These are phyloP conservation scores for Apoda limacodes DNA, from an alignment of 2,888 invertebrate genomes.

Conservation along the genomic window DNA sequence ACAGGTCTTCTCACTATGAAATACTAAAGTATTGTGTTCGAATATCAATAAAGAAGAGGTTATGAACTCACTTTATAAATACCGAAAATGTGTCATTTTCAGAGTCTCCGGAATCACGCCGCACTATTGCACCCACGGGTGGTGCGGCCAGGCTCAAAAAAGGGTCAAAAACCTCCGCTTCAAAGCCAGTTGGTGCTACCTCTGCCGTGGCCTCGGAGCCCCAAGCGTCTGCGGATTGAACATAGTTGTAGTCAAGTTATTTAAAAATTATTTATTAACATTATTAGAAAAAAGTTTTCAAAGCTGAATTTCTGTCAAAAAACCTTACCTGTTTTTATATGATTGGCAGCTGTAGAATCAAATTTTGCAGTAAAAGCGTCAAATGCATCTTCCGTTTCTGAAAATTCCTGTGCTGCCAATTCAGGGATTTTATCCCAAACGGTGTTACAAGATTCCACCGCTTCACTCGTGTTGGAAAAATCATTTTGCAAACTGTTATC, in stretches of 20 bases:
- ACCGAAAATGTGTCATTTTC: slow-evolving; percentile 85
- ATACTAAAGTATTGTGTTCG: too few relatives aligned
- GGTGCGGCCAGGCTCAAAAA: slow-evolving; percentile 86
- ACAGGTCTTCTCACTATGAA: too few relatives aligned
- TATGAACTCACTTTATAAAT: slow-evolving; percentile 76
- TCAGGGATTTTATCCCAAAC: too few relatives aligned
- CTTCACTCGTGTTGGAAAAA: too few relatives aligned
- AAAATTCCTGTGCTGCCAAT: too few relatives aligned
- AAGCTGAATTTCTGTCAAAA: not conserved
- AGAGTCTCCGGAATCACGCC: slow-evolving; percentile 81
- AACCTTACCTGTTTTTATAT: slow-evolving; percentile 38
- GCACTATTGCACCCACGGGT: slow-evolving; percentile 75
- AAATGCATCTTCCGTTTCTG: slow-evolving; percentile 69
- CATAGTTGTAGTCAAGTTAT: too few relatives aligned
- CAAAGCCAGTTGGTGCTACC: slow-evolving; percentile 70
- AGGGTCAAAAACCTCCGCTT: slow-evolving; percentile 81
- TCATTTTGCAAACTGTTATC: too few relatives aligned
- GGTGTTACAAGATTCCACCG: too few relatives aligned
- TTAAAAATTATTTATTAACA: too few relatives aligned
- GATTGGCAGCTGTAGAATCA: slow-evolving; percentile 73
- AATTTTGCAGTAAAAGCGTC: slow-evolving; percentile 93
- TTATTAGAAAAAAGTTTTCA: slow-evolving; percentile 1
- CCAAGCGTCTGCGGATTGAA: slow-evolving; percentile 39
- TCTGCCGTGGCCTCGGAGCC: slow-evolving; percentile 36
- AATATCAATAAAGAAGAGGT: not conserved